Evolutionary conservation across 2,888 invertebrate genomes (phyloP), one percentile per base, ranked within the genome.

Genomic region (Drosophila borealis): DNA sequence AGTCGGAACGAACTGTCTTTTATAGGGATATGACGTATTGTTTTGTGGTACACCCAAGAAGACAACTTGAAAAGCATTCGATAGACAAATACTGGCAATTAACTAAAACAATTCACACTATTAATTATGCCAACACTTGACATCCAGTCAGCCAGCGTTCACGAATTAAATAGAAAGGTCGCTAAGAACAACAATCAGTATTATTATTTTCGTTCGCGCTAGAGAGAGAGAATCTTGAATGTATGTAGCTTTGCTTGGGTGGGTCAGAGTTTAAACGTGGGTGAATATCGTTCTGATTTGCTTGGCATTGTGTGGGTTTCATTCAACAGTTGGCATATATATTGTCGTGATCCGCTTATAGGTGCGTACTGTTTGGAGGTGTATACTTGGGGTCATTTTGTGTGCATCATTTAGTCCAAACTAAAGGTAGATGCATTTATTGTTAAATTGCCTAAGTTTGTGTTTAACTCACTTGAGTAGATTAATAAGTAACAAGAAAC

Each of bases 261-360:
- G 75, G 75, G 79, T 78, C 74, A 69, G 29, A 78, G 75, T 78
- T 29, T 78, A 49, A 56, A 45, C 59, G 78, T 74, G 78, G 74
- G 78, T 69, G 64, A 64, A 59, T 46, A 36, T 62, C 42, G 50
- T 62, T 71, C 57, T 53, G 59, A 54, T 59, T 66, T 60, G 62
- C 50, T 72, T 76, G 72, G 77, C 56, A 45, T 74, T 70, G 64
- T 61, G 71, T 70, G 60, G 64, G 64, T 53, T 44, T 39, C 36
- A 55, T 61, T 54, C 17, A 60, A 56, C 49, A 56, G 59, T 74
- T 74, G 68, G 41, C 45, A 48, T 62, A 60, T 60, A 48, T 62
- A 60, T 60, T 62, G 59, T 63, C 65, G 44, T 54, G 54, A 57
- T 50, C 42, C 33, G 55, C 29, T 45, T 42, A 21, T 9, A 51